Percentiles rank a stretch among this genome's conserved stretches.
Evolutionary conservation across 1,140 invertebrate species (phyloP).

Genomic region (Micrasema minimum): DNA sequence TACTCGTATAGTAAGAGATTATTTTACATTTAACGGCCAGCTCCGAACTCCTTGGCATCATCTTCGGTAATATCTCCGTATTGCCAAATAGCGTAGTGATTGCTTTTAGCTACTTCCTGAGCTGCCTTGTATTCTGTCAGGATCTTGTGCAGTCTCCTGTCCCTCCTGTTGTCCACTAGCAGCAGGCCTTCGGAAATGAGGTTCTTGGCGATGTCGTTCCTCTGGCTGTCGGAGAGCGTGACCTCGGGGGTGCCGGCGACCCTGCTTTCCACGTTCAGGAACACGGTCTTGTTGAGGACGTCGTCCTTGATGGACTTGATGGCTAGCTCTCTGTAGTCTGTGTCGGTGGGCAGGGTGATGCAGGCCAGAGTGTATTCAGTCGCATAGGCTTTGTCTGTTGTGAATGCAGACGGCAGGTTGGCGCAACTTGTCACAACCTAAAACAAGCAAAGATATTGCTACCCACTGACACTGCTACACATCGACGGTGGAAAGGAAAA

Average conservation of each 20-base stretch:
- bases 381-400: slow-evolving; percentile 82
- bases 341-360: slow-evolving; percentile 84
- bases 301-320: slow-evolving; percentile 77
- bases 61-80: slow-evolving; percentile 97
- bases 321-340: slow-evolving; percentile 82
- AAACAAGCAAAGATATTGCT: slow-evolving; percentile 12
- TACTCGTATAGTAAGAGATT: background rate
- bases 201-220: slow-evolving; percentile 84
- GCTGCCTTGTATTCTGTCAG: slow-evolving; percentile 85
- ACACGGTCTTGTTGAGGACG: slow-evolving; percentile 73
- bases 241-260: slow-evolving; percentile 75
- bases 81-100: slow-evolving; percentile 90
- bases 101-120: slow-evolving; percentile 85
- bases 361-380: slow-evolving; percentile 88
- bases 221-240: slow-evolving; percentile 78
- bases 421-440: slow-evolving; percentile 77
- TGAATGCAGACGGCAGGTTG: slow-evolving; percentile 81
- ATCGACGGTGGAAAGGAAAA: too few species aligned
- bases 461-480: too few species aligned
- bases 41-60: slow-evolving; percentile 71
- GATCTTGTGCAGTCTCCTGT: slow-evolving; percentile 83
- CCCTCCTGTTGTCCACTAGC: slow-evolving; percentile 82
- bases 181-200: slow-evolving; percentile 89
- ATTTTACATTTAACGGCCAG: slow-evolving; percentile 39
- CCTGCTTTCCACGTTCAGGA: slow-evolving; percentile 78